Base-by-base conservation (phyloP, 2,113 vertebrate species). In the Baryphthengus martii region DNA sequence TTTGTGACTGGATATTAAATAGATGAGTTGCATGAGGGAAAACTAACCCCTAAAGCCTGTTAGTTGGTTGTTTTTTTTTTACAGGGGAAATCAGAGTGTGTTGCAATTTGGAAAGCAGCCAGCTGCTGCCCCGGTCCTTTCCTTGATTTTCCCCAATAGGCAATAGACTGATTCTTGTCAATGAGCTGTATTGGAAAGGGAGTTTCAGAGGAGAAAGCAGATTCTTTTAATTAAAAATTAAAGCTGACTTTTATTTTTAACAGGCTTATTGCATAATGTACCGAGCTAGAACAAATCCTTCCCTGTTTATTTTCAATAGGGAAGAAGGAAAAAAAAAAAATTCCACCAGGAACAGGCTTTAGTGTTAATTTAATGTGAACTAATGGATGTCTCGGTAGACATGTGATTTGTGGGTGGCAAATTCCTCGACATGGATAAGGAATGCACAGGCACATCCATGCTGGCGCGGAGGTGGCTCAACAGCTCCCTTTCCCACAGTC, bases 351-450 rank as follows among this genome's bases (percentile, higher is more conserved):
- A 72, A 16, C 28, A 72, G 66, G 21, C 93, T 89, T 92, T 94
- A 96, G 17, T 95, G 96, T 85, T 88, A 88, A 95, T 74, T 72
- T 93, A 89, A 95, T 95, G 62, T 96, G 92, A 97, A 73, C 90
- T 93, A 93, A 94, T 72, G 82, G 96, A 94, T 45, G 44, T 80
- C 90, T 80, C 83, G 45, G 77, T 59, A 87, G 89, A 75, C 97
- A 96, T 94, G 93, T 97, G 95, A 97, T 91, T 88, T 96, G 98
- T 98, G 97, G 97, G 98, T 79, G 94, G 97, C 4, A 8, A 93
- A 97, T 97, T 97, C 95, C 95, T 97, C 85, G 31, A 89, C 73
- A 67, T 14, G 24, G 92, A 88, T 92, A 93, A 97, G 97, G 96
- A 97, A 89, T 89, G 82, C 13, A 5, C 56, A 35, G 62, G 66